Base-by-base conservation (phyloP, 2,888 invertebrate species). In the Scaeva pyrastri region DNA sequence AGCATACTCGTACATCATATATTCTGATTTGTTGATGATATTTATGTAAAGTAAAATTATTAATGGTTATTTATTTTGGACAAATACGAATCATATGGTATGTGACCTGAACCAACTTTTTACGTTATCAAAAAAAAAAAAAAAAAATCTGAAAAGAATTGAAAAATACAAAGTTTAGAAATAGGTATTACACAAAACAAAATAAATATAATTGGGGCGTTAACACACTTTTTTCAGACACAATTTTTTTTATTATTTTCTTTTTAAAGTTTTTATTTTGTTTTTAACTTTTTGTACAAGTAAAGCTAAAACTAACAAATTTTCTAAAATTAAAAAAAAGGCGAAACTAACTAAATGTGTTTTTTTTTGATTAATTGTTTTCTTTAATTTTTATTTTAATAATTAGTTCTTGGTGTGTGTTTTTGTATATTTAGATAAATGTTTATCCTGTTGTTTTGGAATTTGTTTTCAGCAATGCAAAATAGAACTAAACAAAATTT, bases 391-490 rank as follows among this genome's bases (percentile, higher is more conserved):
- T 31, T 14, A 7, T 16, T 56, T 16, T 68, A 41, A 58, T 68
- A 41, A 50, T 62, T 50, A 71, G 41, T 83, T 78, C 55, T 78
- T 80, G 75, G 75, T 76, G 68, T 80, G 75, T 70, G 68, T 85
- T 76, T 79, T 16, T 77, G 85, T 85, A 73, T 81, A 62, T 64
- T 85, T 80, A 80, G 85, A 79, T 81, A 55, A 80, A 62, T 77
- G 75, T 76, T 45, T 73, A 72, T 55, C 60, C 55, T 55, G 56
- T 60, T 76, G 72, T 81, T 73, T 76, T 85, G 76, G 60, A 48
- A 80, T 56, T 60, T 31, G 31, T 36, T 12, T 31, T 31, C 72
- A 85, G 75, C 68, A 76, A 85, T 66, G 75, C 66, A 85, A 80
- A 72, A 70, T 84, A 84, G 78, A 62, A 79, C 19, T 58, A 16